These are phyloP conservation scores for Spheniscus humboldti DNA, from an alignment of 2,797 vertebrate species.

Conservation along the genomic window DNA sequence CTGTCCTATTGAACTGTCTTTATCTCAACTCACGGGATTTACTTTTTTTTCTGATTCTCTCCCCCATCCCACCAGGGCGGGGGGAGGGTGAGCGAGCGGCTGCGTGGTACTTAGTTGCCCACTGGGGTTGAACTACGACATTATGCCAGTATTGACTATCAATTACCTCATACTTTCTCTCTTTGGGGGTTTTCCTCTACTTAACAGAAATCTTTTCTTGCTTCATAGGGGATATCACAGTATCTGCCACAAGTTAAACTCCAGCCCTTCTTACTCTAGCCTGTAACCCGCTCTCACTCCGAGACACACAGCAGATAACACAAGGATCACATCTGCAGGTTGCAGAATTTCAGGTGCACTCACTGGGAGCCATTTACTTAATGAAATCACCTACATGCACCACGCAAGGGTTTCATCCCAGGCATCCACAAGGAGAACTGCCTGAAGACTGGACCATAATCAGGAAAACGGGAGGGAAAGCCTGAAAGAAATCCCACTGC, in stretches of 20 bases:
- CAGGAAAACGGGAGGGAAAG: background rate
- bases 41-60: no score
- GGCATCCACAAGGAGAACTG: background rate
- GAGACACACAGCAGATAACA: background rate
- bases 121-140: no score
- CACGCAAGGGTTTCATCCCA: background rate
- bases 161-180: background rate
- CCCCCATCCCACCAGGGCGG: no score
- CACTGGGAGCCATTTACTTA: background rate
- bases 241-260: background rate
- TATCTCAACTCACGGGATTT: no score
- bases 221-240: background rate
- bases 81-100: no score
- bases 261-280: background rate
- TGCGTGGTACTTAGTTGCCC: no score
- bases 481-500: background rate
- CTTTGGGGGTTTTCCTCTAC: background rate
- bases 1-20: no score
- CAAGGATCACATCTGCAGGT: background rate
- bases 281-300: background rate
- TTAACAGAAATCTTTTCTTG: background rate
- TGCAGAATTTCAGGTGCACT: background rate
- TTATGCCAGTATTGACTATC: background rate
- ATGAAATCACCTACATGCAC: background rate
- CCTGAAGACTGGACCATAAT: accelerated